Evolutionary conservation across 1,140 invertebrate species (phyloP), one percentile per base, ranked within the genome.

Genomic region (Drosophila guanche): DNA sequence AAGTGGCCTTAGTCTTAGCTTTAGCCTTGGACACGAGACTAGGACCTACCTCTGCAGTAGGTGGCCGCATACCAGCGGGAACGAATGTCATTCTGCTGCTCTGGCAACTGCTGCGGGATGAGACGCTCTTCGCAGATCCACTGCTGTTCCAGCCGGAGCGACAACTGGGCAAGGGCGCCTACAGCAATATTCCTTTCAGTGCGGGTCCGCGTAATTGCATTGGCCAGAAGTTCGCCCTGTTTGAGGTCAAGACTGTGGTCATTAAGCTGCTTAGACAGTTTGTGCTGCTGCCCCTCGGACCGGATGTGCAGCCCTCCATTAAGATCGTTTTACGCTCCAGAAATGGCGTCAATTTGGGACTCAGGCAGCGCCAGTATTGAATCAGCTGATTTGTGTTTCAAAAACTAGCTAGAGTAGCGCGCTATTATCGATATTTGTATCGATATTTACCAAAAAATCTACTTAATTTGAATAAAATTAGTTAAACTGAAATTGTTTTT

Each of bases 211-310:
- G 93, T 74, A 95, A 95, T 76, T 95, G 95, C 76, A 90, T 89
- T 93, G 95, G 95, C 63, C 95, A 96, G 90, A 95, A 94, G 85
- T 97, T 96, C 91, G 96, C 96, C 1, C 91, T 95, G 89, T 88
- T 96, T 76, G 96, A 97, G 91, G 92, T 95, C 81, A 97, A 97
- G 90, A 92, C 80, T 25, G 76, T 90, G 3, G 66, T 92, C 12
- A 90, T 90, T 22, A 91, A 91, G 62, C 22, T 92, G 4, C 58
- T 92, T 4, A 72, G 91, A 14, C 71, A 90, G 16, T 92, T 55
- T 52, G 88, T 91, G 53, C 29, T 92, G 16, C 41, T 89, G 7
- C 80, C 86, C 0, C 22, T 89, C 8, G 80, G 85, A n/a, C 69
- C 73, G 0, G 56, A 76, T 62, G 55, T 89, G 8, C 54, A 83